Base-by-base conservation (phyloP, 2,797 vertebrate species). In the Malurus leucopterus region DNA sequence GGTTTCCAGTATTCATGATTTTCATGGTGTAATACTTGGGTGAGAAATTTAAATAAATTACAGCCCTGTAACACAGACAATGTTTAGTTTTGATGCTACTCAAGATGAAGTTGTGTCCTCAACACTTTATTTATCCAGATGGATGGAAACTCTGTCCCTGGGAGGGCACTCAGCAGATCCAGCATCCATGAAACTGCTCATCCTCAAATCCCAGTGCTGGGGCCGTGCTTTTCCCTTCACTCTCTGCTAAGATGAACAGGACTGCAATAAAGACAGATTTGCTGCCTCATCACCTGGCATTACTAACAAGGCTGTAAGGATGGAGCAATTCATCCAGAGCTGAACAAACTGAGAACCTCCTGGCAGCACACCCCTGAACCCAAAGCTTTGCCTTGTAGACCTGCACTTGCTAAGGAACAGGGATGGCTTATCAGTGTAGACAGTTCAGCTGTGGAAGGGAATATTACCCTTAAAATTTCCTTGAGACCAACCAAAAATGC, bases 191-290 rank as follows among this genome's bases (percentile, higher is more conserved):
- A 76, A 74, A 38, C 49, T 38, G 47, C 22, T 83, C 71, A 75
- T 50, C 55, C 83, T 57, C 38, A 53, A 20, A 40, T 24, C 27
- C 4, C 8, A 51, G 41, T 0, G 0, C 1, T 0, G 5, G 15
- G 6, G 2, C 3, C 0, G 0, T 13, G 43, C 22, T 67, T 70
- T 79, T 5, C 50, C 49, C 34, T 40, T 61, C 43, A 5, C 44
- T 74, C n/a, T 73, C 53, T 59, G 40, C 0, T 6, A 29, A 36
- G n/a, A 53, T 73, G 26, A 49, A 36, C 22, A 43, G 51, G 47
- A 19, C 14, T 26, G 51, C 0, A 1, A 23, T 16, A 36, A 55
- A 90, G 61, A 20, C 12, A 5, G 6, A 51, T 88, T 46, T 83
- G 19, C 72, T 78, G 40, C 50, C 46, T 6, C 3, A 27, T 82